Percentiles rank a stretch among this genome's conserved stretches.
Conservation (phyloP, 2,113 vertebrate species). For the Isichthys henryi region DNA sequence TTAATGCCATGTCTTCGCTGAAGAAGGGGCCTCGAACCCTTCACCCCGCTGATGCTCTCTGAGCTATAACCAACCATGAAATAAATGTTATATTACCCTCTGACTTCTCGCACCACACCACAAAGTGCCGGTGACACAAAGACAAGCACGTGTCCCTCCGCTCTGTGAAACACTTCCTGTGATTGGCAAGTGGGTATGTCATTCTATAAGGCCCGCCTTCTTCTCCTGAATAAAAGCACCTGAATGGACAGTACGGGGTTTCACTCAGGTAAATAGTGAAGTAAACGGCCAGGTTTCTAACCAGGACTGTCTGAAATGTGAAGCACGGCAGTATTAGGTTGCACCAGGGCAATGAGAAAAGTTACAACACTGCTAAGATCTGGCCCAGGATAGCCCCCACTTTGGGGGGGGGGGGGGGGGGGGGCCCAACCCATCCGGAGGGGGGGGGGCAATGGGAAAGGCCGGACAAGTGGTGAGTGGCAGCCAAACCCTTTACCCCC, state of each 20-base stretch:
- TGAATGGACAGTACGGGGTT: not conserved
- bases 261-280: not conserved
- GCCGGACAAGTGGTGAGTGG: too few relatives aligned
- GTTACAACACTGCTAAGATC: not conserved
- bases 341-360: not conserved
- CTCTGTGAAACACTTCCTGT: not conserved
- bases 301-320: not conserved
- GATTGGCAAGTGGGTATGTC: not conserved
- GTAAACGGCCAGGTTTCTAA: not conserved
- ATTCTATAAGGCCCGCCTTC: not conserved
- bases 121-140: not conserved
- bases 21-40: not conserved
- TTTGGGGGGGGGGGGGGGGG: not conserved
- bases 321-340: not conserved
- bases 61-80: not conserved
- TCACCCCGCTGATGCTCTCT: not conserved
- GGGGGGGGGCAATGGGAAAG: too few relatives aligned
- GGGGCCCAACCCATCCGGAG: too few relatives aligned
- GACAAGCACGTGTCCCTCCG: not conserved
- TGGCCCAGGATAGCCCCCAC: not conserved
- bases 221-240: not conserved
- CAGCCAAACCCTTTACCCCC: too few relatives aligned
- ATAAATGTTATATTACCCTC: not conserved
- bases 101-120: not conserved
- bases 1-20: conserved; percentile 4